Percentiles rank a stretch among this genome's conserved stretches.
These are phyloP conservation scores for Hiodon tergisus DNA, from an alignment of 2,113 vertebrate species.

Conservation along the genomic window DNA sequence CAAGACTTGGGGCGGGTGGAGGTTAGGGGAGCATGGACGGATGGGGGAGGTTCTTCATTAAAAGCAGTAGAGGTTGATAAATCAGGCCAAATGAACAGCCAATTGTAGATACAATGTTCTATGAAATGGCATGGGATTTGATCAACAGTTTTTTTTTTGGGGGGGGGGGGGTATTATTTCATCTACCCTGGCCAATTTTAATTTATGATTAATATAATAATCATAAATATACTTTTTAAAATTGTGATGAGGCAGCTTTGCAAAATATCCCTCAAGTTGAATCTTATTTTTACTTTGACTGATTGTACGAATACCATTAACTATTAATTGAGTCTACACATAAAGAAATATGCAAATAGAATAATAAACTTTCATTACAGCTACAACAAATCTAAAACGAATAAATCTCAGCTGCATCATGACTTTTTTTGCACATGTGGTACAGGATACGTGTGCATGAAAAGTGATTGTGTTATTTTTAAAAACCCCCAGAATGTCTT, in stretches of 20 bases:
- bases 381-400: background rate
- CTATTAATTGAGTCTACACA: constrained; percentile 5
- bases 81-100: constrained; percentile 85
- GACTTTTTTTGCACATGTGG: constrained; percentile 68
- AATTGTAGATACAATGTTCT: constrained; percentile 70
- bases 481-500: constrained; percentile 43
- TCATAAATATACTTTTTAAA: constrained; percentile 38
- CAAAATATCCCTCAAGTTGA: constrained; percentile 35
- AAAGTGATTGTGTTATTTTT: constrained; percentile 52
- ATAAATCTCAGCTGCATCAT: constrained; percentile 80
- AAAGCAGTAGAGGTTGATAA: constrained; percentile 78
- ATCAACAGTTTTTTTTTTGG: constrained; percentile 26
- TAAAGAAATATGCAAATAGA: background rate
- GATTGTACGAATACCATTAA: background rate
- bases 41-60: constrained; percentile 51
- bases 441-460: constrained; percentile 52
- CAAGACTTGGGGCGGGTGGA: constrained; percentile 45
- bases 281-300: constrained; percentile 8
- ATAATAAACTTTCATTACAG: background rate
- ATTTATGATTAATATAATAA: constrained; percentile 20
- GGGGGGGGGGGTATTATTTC: constrained; percentile 13
- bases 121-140: constrained; percentile 68
- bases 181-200: constrained; percentile 28
- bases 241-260: constrained; percentile 91
- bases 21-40: constrained; percentile 58